Conservation (phyloP, 2,888 invertebrate species). For the Macaria liturata region DNA sequence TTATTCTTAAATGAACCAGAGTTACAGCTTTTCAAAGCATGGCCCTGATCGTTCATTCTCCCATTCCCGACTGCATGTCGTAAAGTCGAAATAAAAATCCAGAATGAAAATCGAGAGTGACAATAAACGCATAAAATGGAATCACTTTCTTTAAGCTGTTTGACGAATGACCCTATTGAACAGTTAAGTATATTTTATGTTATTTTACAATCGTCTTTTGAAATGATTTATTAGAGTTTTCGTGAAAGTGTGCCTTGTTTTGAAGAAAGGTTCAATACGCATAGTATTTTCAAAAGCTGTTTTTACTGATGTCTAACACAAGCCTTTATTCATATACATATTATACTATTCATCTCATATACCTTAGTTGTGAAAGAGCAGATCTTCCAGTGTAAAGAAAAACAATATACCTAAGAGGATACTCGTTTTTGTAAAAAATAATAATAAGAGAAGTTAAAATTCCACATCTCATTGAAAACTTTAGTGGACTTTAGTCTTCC, state of each 20-base stretch:
- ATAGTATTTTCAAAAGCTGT: too few species aligned
- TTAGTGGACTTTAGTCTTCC: too few species aligned
- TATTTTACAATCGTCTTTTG: constrained; percentile 34
- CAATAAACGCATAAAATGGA: constrained; percentile 39
- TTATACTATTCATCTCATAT: too few species aligned
- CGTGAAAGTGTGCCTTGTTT: constrained; percentile 28
- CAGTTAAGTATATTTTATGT: constrained; percentile 35
- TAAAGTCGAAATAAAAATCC: constrained; percentile 28
- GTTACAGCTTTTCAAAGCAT: not conserved
- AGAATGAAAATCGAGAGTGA: constrained; percentile 39
- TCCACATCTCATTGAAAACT: too few species aligned
- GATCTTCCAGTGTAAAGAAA: too few species aligned
- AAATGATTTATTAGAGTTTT: constrained; percentile 34
- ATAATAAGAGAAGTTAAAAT: too few species aligned
- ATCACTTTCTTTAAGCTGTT: constrained; percentile 39
- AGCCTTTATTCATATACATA: too few species aligned
- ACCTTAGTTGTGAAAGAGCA: too few species aligned
- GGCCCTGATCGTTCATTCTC: constrained; percentile 1
- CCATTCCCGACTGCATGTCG: constrained; percentile 10
- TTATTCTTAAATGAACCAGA: too few species aligned
- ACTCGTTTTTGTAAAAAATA: too few species aligned
- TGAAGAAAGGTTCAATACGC: not conserved
- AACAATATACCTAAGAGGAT: too few species aligned
- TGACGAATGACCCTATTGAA: constrained; percentile 39
- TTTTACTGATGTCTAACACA: too few species aligned